Evolutionary conservation across 2,113 vertebrate species (phyloP).

Genomic region (Dromaius novaehollandiae): DNA sequence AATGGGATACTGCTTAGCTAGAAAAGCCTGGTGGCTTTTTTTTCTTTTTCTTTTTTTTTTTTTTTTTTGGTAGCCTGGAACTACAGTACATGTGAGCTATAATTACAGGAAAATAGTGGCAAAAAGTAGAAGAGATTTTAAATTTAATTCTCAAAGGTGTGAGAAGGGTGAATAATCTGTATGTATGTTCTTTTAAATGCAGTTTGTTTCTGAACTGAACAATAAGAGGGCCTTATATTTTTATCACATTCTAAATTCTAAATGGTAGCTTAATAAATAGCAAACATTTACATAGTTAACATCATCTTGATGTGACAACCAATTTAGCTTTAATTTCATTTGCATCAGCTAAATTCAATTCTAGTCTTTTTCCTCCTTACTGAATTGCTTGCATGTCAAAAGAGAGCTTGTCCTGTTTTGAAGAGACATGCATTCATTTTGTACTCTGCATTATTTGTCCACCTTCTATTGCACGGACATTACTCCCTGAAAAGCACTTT

Average conservation of each 20-base stretch:
- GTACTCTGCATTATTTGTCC: not conserved
- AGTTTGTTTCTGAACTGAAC: conserved; percentile 1
- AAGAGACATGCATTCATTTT: not conserved
- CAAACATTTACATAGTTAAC: conserved; percentile 73
- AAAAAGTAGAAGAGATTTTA: not conserved
- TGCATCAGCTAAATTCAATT: conserved; percentile 67
- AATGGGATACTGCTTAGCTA: conserved; percentile 76
- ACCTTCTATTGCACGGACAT: not conserved
- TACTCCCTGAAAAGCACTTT: conserved; percentile 14
- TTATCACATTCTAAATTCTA: conserved; percentile 25
- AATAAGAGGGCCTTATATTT: not conserved
- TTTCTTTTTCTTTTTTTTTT: not conserved
- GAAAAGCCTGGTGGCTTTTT: not conserved
- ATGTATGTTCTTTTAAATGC: not conserved
- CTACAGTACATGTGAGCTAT: not conserved
- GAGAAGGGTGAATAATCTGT: not conserved
- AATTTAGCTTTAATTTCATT: conserved; percentile 77
- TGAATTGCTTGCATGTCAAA: conserved; percentile 39
- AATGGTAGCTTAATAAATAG: conserved; percentile 57
- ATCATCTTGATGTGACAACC: conserved; percentile 63
- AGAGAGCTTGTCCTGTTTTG: conserved; percentile 26
- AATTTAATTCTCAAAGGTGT: not conserved
- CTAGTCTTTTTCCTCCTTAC: conserved; percentile 12
- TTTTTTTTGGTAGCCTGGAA: not conserved
- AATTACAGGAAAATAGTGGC: not conserved